Evolutionary conservation across 92 coral and sea anemone genomes (phyloP).

Genomic region (Zoanthus sansibaricus): DNA sequence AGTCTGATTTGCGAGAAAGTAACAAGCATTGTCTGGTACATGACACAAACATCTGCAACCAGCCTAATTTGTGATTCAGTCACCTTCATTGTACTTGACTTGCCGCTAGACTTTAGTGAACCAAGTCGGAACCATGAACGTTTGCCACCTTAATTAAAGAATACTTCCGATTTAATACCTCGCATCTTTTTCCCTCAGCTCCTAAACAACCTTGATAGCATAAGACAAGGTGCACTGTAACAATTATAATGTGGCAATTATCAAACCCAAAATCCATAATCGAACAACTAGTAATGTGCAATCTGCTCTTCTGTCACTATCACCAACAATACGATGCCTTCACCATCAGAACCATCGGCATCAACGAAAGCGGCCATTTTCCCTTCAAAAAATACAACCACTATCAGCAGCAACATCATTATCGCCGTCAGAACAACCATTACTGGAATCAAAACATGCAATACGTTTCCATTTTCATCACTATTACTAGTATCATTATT

Average conservation of each 20-base stretch:
- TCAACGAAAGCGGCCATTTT: not conserved
- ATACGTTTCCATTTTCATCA: not conserved
- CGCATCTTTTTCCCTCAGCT: no score
- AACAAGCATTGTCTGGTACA: slow-evolving; percentile 86
- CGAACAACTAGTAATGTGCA: not conserved
- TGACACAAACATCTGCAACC: slow-evolving; percentile 88
- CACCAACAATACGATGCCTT: not conserved
- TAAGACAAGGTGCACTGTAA: not conserved
- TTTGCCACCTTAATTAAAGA: slow-evolving; percentile 56
- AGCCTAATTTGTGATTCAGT: slow-evolving; percentile 79
- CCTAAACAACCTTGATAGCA: no score
- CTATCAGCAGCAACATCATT: not conserved
- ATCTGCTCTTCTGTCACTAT: not conserved
- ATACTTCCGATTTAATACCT: not conserved
- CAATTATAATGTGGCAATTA: not conserved
- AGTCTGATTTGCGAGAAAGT: slow-evolving; percentile 91
- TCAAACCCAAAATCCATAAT: no score
- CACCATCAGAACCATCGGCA: not conserved
- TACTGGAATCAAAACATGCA: not conserved
- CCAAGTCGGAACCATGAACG: slow-evolving; percentile 79
- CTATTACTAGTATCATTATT: not conserved
- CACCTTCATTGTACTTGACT: slow-evolving; percentile 62
- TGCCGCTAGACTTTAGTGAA: slow-evolving; percentile 63
- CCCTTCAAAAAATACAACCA: not conserved
- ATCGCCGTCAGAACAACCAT: not conserved